Evolutionary conservation across 2,113 vertebrate species (phyloP).

Genomic region (Columba livia): DNA sequence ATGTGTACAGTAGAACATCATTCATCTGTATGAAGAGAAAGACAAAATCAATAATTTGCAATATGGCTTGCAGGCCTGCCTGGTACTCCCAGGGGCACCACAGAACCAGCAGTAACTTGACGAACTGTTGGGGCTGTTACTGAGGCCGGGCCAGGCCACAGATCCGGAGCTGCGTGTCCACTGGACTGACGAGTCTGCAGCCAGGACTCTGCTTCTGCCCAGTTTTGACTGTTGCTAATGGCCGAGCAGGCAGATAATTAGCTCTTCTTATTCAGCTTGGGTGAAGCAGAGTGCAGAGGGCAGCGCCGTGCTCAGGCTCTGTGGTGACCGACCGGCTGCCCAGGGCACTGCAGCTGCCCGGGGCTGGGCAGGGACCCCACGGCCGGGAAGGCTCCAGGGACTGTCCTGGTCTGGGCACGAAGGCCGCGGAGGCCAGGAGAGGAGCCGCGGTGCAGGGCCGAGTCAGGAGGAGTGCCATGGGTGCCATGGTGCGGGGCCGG

Average conservation of each 20-base stretch:
- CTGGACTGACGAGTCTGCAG: background rate
- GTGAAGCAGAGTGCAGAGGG: background rate
- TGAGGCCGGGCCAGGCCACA: background rate
- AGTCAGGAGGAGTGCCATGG: no score
- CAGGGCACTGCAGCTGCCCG: background rate
- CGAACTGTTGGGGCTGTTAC: background rate
- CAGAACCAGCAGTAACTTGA: background rate
- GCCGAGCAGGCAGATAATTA: background rate
- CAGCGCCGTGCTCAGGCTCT: background rate
- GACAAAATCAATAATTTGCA: slow-evolving; percentile 28
- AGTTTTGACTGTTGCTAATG: background rate
- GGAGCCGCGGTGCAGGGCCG: no score
- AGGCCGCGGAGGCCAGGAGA: no score
- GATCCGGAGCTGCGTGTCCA: background rate
- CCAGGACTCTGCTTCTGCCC: background rate
- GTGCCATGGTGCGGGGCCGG: no score
- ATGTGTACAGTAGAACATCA: slow-evolving; percentile 93
- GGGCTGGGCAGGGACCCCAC: no score
- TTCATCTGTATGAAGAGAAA: slow-evolving; percentile 86
- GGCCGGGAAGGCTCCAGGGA: no score
- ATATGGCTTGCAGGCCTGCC: background rate
- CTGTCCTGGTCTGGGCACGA: no score
- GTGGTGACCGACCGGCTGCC: background rate
- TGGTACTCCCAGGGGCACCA: background rate
- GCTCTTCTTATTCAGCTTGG: background rate